A percentile compares a stretch with the other conserved stretches of the same genome.
Evolutionary conservation across 2,797 vertebrate genomes (phyloP).

Genomic region (Aselliscus stoliczkanus): DNA sequence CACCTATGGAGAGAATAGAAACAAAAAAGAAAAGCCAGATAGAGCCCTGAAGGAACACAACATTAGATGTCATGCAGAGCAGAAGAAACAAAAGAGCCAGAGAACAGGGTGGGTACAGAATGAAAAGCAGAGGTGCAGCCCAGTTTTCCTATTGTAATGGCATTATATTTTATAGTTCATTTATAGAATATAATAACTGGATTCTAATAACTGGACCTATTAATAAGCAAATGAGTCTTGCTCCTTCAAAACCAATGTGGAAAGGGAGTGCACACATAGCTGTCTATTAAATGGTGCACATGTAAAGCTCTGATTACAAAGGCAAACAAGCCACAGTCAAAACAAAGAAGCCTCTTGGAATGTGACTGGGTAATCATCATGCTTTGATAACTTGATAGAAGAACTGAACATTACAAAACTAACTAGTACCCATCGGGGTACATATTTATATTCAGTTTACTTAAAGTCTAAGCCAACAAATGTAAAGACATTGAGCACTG

Average conservation of each 20-base stretch:
- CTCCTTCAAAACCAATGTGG: neutral
- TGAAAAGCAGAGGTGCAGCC: neutral
- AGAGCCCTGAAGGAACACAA: neutral
- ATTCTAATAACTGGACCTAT: neutral
- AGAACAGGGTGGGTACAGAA: neutral
- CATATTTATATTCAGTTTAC: slow-evolving; percentile 9
- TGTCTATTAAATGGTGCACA: neutral
- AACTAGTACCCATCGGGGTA: neutral
- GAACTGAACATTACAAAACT: neutral
- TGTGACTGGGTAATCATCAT: neutral
- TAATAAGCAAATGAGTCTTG: neutral
- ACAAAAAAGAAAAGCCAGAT: neutral
- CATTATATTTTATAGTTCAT: neutral
- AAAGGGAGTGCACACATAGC: neutral
- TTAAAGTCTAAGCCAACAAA: slow-evolving; percentile 27
- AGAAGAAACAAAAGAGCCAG: neutral
- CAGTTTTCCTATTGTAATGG: neutral
- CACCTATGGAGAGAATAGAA: neutral
- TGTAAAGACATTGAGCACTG: neutral
- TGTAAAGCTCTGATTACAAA: neutral
- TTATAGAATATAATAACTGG: neutral
- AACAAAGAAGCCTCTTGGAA: neutral
- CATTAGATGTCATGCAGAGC: neutral
- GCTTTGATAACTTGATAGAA: slow-evolving; percentile 9
- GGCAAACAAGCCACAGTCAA: neutral